Conservation (phyloP, 2,113 vertebrate genomes). For the Paracyprichromis sp. region DNA sequence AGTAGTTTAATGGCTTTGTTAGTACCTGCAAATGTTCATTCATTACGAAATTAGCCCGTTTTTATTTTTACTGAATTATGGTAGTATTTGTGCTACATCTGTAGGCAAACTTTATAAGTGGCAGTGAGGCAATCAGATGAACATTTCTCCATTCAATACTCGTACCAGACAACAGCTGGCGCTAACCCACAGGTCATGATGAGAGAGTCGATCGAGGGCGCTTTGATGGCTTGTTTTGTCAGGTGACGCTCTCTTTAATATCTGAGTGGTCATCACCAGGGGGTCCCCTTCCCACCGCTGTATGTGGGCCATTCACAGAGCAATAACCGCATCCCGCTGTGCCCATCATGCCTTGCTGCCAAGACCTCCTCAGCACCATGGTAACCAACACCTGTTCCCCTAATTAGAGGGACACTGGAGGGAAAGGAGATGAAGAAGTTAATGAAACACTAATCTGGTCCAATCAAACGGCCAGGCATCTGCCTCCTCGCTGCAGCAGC, state of each 20-base stretch:
- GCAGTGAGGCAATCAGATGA: not conserved
- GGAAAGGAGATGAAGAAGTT: conserved; percentile 38
- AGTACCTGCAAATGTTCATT: not conserved
- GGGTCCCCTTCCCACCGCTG: not conserved
- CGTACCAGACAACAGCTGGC: not conserved
- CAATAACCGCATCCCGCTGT: conserved; percentile 13
- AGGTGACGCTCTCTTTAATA: conserved; percentile 18
- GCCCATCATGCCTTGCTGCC: conserved; percentile 43
- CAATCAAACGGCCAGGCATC: conserved; percentile 23
- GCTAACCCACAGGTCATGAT: not conserved
- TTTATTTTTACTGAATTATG: not conserved
- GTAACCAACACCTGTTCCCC: conserved; percentile 49
- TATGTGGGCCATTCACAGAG: conserved; percentile 7
- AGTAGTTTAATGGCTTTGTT: not conserved
- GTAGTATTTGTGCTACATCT: not conserved
- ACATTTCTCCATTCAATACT: not conserved
- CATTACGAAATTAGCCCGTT: not conserved
- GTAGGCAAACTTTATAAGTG: not conserved
- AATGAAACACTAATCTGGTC: conserved; percentile 45
- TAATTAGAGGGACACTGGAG: conserved; percentile 50
- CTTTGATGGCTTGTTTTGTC: conserved; percentile 1
- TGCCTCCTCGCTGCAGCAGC: conserved; percentile 2
- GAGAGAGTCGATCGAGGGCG: not conserved
- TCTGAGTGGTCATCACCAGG: conserved; percentile 10
- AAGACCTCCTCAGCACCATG: conserved; percentile 32